phyloP scores from a whole-genome alignment of 2,113 vertebrate species.

The Tringa solitaria region DNA sequence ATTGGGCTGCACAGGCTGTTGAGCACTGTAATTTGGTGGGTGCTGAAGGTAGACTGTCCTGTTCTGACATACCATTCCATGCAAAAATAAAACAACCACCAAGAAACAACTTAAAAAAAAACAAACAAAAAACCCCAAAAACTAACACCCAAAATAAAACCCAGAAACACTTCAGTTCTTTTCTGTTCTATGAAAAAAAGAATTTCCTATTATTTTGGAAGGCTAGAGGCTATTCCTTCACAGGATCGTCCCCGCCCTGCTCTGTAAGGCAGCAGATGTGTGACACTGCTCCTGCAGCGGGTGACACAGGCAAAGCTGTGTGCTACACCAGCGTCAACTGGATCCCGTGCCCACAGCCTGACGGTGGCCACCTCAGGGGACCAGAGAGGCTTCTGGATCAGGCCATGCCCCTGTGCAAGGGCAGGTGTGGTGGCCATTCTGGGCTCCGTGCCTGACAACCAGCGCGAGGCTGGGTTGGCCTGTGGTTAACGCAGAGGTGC shows the following conservation, averaged over 20 bases:
- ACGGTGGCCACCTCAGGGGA: rapidly evolving
- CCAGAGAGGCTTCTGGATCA: not conserved
- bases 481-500: not conserved
- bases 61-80: not conserved
- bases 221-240: not conserved
- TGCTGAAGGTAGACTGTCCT: not conserved
- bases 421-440: not conserved
- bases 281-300: not conserved
- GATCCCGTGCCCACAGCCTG: not conserved
- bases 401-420: not conserved
- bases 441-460: not conserved
- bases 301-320: not conserved
- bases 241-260: not conserved
- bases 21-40: not conserved
- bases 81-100: not conserved
- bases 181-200: not conserved
- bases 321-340: rapidly evolving
- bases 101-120: not conserved
- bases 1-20: not conserved
- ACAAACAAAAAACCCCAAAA: not conserved
- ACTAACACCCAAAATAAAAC: not conserved
- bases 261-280: not conserved
- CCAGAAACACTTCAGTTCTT: not conserved
- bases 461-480: not conserved
- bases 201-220: not conserved